These are phyloP conservation scores for Incurvaria masculella DNA, from an alignment of 2,888 invertebrate genomes.

Conservation along the genomic window DNA sequence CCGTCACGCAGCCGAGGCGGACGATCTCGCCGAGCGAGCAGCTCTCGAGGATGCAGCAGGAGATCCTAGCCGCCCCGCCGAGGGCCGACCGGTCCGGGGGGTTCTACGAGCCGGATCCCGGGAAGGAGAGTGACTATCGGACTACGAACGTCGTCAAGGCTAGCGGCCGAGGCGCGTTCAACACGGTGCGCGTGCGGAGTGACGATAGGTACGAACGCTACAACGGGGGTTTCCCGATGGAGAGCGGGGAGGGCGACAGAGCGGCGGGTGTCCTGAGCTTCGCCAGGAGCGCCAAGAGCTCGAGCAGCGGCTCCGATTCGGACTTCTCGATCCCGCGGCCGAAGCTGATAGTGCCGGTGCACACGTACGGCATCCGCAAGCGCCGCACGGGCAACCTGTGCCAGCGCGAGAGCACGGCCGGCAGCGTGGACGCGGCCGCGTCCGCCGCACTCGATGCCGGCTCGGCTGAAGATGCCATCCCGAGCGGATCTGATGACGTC, in stretches of 20 bases:
- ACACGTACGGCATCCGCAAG: conserved; percentile 78
- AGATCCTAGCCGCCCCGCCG: conserved; percentile 34
- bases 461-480: conserved; percentile 23
- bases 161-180: conserved; percentile 48
- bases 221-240: conserved; percentile 42
- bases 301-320: conserved; percentile 56
- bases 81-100: conserved; percentile 18
- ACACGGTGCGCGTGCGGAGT: conserved; percentile 52
- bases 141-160: conserved; percentile 43
- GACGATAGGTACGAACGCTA: conserved; percentile 48
- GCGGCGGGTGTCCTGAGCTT: conserved; percentile 15
- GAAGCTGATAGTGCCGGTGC: conserved; percentile 82
- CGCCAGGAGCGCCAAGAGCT: conserved; percentile 47
- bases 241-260: conserved; percentile 16
- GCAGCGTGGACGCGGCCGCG: conserved; percentile 45
- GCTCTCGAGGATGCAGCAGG: conserved; percentile 48
- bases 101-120: conserved; percentile 32
- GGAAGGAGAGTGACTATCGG: conserved; percentile 49
- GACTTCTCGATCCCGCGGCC: conserved; percentile 84
- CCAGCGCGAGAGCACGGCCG: conserved; percentile 46
- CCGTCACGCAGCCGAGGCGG: conserved; percentile 52
- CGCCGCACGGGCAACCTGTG: conserved; percentile 75
- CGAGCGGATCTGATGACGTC: background rate
- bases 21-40: conserved; percentile 52
- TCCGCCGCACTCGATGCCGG: conserved; percentile 44